Evolutionary conservation across 1,140 invertebrate genomes (phyloP), one percentile per base, ranked within the genome.

Genomic region (Archivesica marissinica): DNA sequence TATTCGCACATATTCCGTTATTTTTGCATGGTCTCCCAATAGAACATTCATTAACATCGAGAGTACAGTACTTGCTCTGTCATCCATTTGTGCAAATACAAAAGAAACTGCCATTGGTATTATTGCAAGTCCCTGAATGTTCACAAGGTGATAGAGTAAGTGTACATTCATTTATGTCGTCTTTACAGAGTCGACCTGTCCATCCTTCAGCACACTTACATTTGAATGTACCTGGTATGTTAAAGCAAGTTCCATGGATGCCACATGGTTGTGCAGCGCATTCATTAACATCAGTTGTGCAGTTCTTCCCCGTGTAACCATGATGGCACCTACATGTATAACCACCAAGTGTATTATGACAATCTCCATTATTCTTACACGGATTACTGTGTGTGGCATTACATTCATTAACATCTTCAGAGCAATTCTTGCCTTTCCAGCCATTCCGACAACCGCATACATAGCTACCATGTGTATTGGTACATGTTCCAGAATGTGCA

Each of bases 141-240:
- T 56, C 28, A n/a, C 52, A 56, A 23, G 52, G 52, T 11, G 20
- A 50, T 50, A 50, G 20, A 11, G 52, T 56, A n/a, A 33, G 39
- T 33, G 11, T 38, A 28, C 87, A 88, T 50, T 88, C 87, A 59
- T 88, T 59, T n/a, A 81, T 74, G 79, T 88, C 87, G 38, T 35
- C 9, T 30, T 66, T 28, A 72, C 52, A 82, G 0, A 33, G 35
- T 44, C n/a, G 17, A 0, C 85, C 85, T 23, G 38, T 47, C 76
- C 76, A 86, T 30, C 78, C 70, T 74, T 50, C 20, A 11, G 35
- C 25, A 66, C 85, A 86, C 9, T 64, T n/a, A 44, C 85, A 86
- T 20, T 64, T 52, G n/a, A 52, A 74, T 20, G 64, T 50, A 25
- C 78, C 72, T 20, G 20, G 13, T 52, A 25, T 52, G 35, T 70